A percentile compares a stretch with the other conserved stretches of the same genome.
Evolutionary conservation across 2,113 vertebrate genomes (phyloP).

Genomic region (Falco punctatus): DNA sequence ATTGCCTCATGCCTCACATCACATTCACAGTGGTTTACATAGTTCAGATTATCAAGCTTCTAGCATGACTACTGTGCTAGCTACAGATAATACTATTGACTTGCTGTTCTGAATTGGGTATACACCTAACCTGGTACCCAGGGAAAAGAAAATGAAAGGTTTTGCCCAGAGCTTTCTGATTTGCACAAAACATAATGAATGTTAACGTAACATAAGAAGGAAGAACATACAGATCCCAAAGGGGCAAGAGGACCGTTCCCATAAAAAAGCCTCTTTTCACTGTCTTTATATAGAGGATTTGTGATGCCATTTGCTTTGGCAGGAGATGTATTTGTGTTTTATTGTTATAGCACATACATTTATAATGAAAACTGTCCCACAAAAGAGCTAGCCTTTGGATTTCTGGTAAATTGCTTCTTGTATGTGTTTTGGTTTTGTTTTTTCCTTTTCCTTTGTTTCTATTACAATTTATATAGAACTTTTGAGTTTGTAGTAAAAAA

Average conservation of each 20-base stretch:
- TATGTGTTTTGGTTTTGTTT: background rate
- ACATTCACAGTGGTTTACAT: background rate
- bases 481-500: background rate
- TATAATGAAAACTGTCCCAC: background rate
- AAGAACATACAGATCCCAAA: background rate
- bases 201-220: background rate
- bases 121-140: background rate
- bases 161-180: conserved; percentile 1
- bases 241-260: background rate
- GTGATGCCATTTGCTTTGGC: conserved; percentile 17
- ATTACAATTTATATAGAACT: background rate
- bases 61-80: background rate
- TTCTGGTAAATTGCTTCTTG: background rate
- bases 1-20: background rate
- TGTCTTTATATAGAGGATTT: background rate
- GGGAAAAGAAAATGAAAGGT: background rate
- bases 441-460: background rate
- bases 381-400: background rate
- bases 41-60: background rate
- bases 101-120: background rate
- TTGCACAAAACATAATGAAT: background rate
- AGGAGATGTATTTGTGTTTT: background rate
- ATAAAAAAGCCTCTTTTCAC: background rate
- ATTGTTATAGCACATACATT: background rate
- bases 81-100: background rate